Evolutionary conservation across 2,888 invertebrate genomes (phyloP).

Genomic region (Eupeodes luniger): DNA sequence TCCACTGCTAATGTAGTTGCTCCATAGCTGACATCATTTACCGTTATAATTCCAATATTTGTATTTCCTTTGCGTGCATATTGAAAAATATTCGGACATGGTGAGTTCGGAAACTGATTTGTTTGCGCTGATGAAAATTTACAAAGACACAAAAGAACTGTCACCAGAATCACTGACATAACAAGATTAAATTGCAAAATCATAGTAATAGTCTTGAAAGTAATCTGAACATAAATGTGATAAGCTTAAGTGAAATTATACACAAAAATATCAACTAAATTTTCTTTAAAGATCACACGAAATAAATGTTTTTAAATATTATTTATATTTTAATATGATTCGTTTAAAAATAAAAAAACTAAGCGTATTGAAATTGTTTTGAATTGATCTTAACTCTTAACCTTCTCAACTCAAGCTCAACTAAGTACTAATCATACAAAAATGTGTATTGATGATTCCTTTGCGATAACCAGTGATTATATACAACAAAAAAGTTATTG

Average conservation of each 20-base stretch:
- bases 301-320: neutral
- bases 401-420: neutral
- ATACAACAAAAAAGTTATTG: neutral
- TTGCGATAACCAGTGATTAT: neutral
- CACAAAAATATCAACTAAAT: neutral
- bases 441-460: neutral
- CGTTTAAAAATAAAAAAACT: neutral
- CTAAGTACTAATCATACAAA: neutral
- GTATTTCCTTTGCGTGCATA: conserved; percentile 13
- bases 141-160: neutral
- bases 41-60: conserved; percentile 23
- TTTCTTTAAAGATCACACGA: neutral
- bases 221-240: neutral
- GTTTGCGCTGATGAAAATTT: neutral
- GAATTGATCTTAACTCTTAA: neutral
- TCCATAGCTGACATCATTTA: conserved; percentile 77
- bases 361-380: neutral
- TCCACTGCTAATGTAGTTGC: conserved; percentile 67
- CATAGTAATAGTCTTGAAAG: neutral
- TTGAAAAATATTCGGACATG: conserved; percentile 32
- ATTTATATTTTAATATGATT: neutral
- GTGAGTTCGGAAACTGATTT: neutral
- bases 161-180: neutral
- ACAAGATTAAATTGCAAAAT: neutral
- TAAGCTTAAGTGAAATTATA: neutral